Evolutionary conservation across 1,140 invertebrate species (phyloP).

Genomic region (Brachionus asplanchnoidis): DNA sequence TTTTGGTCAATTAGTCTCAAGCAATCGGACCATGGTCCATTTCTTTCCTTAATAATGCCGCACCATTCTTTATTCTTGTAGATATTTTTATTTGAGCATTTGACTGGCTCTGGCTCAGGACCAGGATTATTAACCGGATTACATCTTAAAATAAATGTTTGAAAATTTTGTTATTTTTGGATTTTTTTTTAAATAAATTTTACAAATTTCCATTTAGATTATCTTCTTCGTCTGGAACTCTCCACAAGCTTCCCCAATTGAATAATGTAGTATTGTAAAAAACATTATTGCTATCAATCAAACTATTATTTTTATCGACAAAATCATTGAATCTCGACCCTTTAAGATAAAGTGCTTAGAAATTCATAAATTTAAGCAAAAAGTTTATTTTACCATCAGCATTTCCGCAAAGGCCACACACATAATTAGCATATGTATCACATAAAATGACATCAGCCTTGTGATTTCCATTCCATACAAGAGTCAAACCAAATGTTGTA

Average conservation of each 20-base stretch:
- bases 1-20: background rate
- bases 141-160: background rate
- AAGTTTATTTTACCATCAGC: background rate
- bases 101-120: background rate
- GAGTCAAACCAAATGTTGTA: constrained; percentile 28
- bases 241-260: constrained; percentile 23
- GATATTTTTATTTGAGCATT: background rate
- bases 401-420: constrained; percentile 38
- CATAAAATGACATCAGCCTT: background rate
- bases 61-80: constrained; percentile 6
- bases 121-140: background rate
- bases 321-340: constrained; percentile 9
- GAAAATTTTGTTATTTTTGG: background rate
- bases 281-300: background rate
- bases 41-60: background rate
- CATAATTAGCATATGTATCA: constrained; percentile 10
- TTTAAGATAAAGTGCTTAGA: background rate
- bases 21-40: constrained; percentile 1
- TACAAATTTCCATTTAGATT: background rate
- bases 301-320: background rate
- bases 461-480: constrained; percentile 15
- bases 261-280: background rate
- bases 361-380: background rate
- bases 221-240: background rate
- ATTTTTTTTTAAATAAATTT: background rate